Conservation (phyloP, 1,140 invertebrate species). For the Drosophila seguyi region DNA sequence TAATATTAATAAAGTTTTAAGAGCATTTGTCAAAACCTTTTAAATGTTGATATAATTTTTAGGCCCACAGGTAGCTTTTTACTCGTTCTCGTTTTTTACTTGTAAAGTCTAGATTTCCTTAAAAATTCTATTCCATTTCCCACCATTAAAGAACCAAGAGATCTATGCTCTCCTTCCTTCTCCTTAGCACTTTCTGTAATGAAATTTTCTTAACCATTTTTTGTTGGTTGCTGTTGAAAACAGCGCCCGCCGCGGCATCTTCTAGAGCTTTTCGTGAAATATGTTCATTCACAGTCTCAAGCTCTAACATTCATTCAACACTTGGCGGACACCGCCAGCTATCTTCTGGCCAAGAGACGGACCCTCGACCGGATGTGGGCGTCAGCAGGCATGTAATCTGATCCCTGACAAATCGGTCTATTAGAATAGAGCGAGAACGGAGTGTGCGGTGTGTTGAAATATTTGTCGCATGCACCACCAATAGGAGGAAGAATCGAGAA, state of each 20-base stretch:
- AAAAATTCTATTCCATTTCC: background rate
- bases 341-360: slow-evolving; percentile 37
- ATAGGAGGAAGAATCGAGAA: background rate
- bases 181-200: slow-evolving; percentile 22
- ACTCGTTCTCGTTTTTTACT: no score
- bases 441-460: slow-evolving; percentile 73
- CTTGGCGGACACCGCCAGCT: slow-evolving; percentile 22
- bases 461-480: slow-evolving; percentile 78
- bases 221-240: background rate
- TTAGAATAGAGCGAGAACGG: slow-evolving; percentile 75
- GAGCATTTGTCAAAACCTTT: background rate
- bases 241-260: slow-evolving; percentile 14
- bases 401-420: slow-evolving; percentile 85
- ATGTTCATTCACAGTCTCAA: slow-evolving; percentile 59
- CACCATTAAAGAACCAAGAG: background rate
- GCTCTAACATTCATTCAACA: slow-evolving; percentile 66
- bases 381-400: slow-evolving; percentile 84
- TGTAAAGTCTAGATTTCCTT: no score
- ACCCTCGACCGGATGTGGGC: slow-evolving; percentile 77
- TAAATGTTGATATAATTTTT: background rate
- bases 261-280: slow-evolving; percentile 33
- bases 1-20: no score
- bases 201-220: slow-evolving; percentile 34
- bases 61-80: no score
- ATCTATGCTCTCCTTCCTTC: background rate